A percentile compares a stretch with the other conserved stretches of the same genome.
Conservation (phyloP, 2,888 invertebrate species). For the Trichopoda pennipes region DNA sequence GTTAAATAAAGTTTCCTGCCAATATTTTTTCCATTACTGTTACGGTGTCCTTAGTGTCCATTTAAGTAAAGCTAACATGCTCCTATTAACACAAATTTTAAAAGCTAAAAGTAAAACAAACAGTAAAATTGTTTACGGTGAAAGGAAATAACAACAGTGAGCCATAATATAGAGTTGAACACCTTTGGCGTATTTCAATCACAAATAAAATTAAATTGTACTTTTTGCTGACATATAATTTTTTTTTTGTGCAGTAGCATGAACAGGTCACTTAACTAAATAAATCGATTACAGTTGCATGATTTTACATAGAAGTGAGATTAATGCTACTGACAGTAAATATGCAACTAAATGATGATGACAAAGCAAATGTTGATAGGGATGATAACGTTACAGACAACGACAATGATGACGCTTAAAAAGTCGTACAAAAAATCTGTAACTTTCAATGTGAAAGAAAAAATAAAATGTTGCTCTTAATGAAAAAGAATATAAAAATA, state of each 20-base stretch:
- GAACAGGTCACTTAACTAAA: conserved; percentile 63
- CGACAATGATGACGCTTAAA: conserved; percentile 19
- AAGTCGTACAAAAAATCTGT: conserved; percentile 20
- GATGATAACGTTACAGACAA: conserved; percentile 2
- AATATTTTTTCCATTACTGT: conserved; percentile 9
- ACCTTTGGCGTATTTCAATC: conserved; percentile 55
- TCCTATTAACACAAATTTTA: conserved; percentile 61
- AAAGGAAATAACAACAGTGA: conserved; percentile 16
- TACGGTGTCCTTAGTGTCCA: conserved; percentile 53
- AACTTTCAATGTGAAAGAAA: background rate
- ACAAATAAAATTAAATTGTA: conserved; percentile 49
- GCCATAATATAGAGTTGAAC: conserved; percentile 53
- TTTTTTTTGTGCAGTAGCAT: conserved; percentile 36
- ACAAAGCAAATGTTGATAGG: conserved; percentile 27
- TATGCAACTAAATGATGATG: conserved; percentile 47
- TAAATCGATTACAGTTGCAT: conserved; percentile 62
- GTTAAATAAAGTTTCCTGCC: conserved; percentile 13
- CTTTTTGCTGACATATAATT: conserved; percentile 12
- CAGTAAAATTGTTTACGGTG: conserved; percentile 18
- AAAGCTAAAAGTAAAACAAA: background rate
- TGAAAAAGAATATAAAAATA: conserved; percentile 22
- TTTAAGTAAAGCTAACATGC: conserved; percentile 59
- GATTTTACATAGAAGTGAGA: conserved; percentile 55
- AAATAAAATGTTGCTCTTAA: background rate
- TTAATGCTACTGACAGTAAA: conserved; percentile 52